Evolutionary conservation across 2,888 invertebrate species (phyloP).

Genomic region (Branchinecta sandiegonensis): DNA sequence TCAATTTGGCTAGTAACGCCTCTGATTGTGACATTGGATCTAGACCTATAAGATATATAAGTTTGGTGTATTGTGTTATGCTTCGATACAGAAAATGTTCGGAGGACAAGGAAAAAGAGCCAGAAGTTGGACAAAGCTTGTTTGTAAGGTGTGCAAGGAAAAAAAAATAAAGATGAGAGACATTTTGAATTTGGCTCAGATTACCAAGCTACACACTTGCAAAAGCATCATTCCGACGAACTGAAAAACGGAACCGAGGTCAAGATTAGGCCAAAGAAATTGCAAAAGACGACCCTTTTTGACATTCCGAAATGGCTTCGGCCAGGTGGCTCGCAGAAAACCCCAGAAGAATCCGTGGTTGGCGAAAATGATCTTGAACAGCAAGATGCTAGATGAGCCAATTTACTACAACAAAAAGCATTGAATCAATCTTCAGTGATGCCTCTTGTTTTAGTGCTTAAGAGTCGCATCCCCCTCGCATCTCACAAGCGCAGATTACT

Average conservation of each 20-base stretch:
- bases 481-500: too few relatives aligned
- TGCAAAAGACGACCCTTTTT: neutral
- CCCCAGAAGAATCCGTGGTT: neutral
- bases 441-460: slow-evolving; percentile 4
- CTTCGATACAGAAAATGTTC: neutral
- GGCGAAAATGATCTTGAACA: slow-evolving; percentile 9
- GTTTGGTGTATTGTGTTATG: too few relatives aligned
- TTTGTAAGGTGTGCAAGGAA: neutral
- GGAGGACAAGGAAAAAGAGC: slow-evolving; percentile 14
- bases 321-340: slow-evolving; percentile 13
- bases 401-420: neutral
- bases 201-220: slow-evolving; percentile 9
- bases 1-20: too few relatives aligned
- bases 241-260: neutral
- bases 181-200: neutral
- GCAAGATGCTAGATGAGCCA: neutral
- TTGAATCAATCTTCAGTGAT: neutral
- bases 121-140: neutral
- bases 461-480: neutral
- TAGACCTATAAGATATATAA: too few relatives aligned
- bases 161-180: neutral
- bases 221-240: slow-evolving; percentile 10
- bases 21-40: too few relatives aligned
- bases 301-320: slow-evolving; percentile 12
- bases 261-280: neutral